A percentile compares a stretch with the other conserved stretches of the same genome.
Conservation (phyloP, 1,140 invertebrate genomes). For the Aphis gossypii region DNA sequence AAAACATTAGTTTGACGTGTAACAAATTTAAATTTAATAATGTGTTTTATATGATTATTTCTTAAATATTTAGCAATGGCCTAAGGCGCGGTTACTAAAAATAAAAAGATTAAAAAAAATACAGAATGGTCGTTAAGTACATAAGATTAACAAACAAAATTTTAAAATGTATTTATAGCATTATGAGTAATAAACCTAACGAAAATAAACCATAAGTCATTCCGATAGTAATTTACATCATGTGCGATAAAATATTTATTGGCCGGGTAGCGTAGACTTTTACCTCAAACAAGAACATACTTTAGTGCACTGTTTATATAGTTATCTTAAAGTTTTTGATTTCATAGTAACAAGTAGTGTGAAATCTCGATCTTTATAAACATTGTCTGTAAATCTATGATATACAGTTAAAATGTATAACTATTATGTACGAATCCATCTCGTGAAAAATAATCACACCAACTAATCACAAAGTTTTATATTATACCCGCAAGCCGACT, state of each 20-base stretch:
- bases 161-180: not conserved
- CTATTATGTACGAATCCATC: no score
- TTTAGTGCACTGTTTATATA: no score
- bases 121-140: not conserved
- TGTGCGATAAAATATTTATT: no score
- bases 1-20: not conserved
- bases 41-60: not conserved
- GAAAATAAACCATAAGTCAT: no score
- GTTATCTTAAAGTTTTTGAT: not conserved
- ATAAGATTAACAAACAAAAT: not conserved
- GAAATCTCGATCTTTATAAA: not conserved
- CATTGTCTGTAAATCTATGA: not conserved
- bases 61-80: not conserved
- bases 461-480: no score
- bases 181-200: not conserved
- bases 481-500: no score
- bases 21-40: not conserved
- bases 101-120: not conserved
- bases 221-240: no score
- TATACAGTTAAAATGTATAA: not conserved
- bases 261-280: no score
- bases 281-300: no score
- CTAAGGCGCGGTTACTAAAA: not conserved
- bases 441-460: not conserved
- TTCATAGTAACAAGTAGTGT: not conserved